Percentiles rank a stretch among this genome's conserved stretches.
phyloP scores from a whole-genome alignment of 1,140 invertebrate genomes.

The Gryon sp. region DNA sequence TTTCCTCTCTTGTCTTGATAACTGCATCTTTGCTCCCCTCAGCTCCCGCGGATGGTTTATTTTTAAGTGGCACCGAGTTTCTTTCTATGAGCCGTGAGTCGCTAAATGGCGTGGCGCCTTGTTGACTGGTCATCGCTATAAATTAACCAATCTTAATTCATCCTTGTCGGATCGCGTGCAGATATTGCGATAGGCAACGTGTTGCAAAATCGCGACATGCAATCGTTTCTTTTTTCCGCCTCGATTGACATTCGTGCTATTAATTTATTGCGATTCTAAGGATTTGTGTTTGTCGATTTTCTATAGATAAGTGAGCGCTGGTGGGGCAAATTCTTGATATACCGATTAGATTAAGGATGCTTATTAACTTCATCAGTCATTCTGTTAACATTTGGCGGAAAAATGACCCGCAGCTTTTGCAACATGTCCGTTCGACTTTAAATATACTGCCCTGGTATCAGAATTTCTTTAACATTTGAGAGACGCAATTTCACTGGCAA shows the following conservation, averaged over 20 bases:
- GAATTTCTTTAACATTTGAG: not conserved
- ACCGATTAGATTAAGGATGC: not conserved
- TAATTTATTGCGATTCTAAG: slow-evolving; percentile 18
- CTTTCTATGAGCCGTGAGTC: slow-evolving; percentile 68
- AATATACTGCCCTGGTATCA: slow-evolving; percentile 1
- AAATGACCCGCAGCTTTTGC: slow-evolving; percentile 18
- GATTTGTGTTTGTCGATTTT: not conserved
- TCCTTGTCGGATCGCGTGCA: slow-evolving; percentile 57
- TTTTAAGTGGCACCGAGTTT: slow-evolving; percentile 45
- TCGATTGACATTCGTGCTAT: slow-evolving; percentile 14
- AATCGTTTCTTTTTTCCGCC: slow-evolving; percentile 1
- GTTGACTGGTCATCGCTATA: slow-evolving; percentile 73
- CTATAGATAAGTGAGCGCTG: not conserved
- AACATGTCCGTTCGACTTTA: not conserved
- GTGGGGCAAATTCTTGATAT: not conserved
- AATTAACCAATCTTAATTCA: slow-evolving; percentile 77
- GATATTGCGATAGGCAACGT: slow-evolving; percentile 42
- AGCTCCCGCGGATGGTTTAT: slow-evolving; percentile 39
- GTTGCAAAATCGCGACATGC: slow-evolving; percentile 43
- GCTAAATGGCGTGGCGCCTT: slow-evolving; percentile 77
- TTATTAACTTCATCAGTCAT: not conserved
- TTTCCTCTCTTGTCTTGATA: slow-evolving; percentile 24
- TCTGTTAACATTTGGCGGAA: slow-evolving; percentile 1
- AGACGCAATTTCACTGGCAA: not conserved
- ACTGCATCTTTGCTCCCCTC: slow-evolving; percentile 46